These are phyloP conservation scores for Lepidostoma basale DNA, from an alignment of 1,140 invertebrate species.

Conservation along the genomic window DNA sequence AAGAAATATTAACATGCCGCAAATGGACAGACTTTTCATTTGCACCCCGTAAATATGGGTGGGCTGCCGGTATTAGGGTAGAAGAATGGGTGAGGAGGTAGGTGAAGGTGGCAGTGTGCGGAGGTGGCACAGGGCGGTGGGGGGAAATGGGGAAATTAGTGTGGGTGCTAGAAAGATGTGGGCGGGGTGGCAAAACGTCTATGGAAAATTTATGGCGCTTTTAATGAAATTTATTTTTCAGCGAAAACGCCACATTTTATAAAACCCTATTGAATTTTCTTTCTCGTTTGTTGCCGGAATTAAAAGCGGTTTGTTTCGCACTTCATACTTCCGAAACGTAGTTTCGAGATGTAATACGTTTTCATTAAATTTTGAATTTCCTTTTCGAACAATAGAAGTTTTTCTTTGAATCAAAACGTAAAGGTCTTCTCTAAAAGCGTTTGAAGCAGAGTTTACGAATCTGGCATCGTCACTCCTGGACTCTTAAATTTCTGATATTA, in stretches of 20 bases:
- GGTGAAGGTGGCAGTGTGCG: neutral
- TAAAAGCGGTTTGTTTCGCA: neutral
- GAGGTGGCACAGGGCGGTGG: neutral
- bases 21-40: neutral
- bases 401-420: neutral
- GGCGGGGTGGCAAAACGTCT: conserved; percentile 8
- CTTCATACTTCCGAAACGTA: neutral
- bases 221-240: conserved; percentile 38
- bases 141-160: conserved; percentile 8
- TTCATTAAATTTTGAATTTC: neutral
- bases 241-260: conserved; percentile 19
- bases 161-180: conserved; percentile 17
- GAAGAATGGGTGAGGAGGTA: neutral
- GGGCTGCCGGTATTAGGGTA: conserved; percentile 10
- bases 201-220: conserved; percentile 33
- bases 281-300: neutral
- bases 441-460: neutral
- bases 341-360: neutral
- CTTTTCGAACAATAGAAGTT: neutral
- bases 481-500: neutral
- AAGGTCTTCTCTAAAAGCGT: neutral
- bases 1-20: neutral
- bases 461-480: neutral
- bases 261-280: neutral
- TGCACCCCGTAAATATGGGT: conserved; percentile 9